Evolutionary conservation across 1,140 invertebrate species (phyloP), one percentile per base, ranked within the genome.

Genomic region (Andricus grossulariae): DNA sequence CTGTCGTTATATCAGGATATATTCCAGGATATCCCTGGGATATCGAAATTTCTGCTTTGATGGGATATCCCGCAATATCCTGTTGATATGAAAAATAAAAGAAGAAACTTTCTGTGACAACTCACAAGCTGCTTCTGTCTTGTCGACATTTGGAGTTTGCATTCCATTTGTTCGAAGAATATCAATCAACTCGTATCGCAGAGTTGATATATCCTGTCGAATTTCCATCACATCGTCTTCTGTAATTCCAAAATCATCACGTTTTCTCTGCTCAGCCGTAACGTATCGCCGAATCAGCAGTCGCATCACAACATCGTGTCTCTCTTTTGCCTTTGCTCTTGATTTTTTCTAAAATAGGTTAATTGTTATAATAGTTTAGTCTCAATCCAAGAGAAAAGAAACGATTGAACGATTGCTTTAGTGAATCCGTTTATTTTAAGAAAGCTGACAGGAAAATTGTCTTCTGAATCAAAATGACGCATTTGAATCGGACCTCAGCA

Each of bases 151-250:
- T 0, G 96, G 95, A 2, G 95, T 96, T 83, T 94, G 93, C 95
- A 97, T 97, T 19, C 95, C 96, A 85, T 97, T 97, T 66, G 94
- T 94, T 71, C 93, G 92, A 3, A 98, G 93, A 81, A 98, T 97
- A 85, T 98, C 97, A 72, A 98, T 94, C 12, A 98, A 91, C 86
- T 99, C 97, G 87, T 95, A 97, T 54, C 95, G 93, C 32, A 98
- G 91, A 1, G 95, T 95, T 12, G 95, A 97, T 79, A 99, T 98
- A 86, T 98, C 97, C 88, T 98, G 97, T 85, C 98, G 95, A 79
- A 99, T 97, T 92, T 99, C 98, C 93, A 98, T 98, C 52, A 99
- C 95, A 88, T 99, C 97, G 89, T 99, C 98, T 86, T 99, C 97
- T 0, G 97, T 98, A 7, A 99, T 97, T 8, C 96, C 96, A 75